Evolutionary conservation across 1,140 invertebrate genomes (phyloP), one percentile per base, ranked within the genome.

Genomic region (Macrobrachium rosenbergii): DNA sequence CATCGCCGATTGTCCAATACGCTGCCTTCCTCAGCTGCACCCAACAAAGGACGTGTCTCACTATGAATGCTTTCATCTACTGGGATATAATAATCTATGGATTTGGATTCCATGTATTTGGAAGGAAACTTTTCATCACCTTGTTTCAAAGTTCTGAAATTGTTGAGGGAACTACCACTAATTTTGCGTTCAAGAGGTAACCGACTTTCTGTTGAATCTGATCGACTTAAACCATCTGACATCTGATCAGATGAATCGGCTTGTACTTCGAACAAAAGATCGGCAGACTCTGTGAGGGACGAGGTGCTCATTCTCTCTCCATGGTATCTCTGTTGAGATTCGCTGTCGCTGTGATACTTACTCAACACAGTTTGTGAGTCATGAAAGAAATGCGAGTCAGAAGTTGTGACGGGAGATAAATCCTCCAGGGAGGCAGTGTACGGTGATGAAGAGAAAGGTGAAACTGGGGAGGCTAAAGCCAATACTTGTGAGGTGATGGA

Each of bases 401-500:
- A 59, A 63, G 69, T 59, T 14, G 43, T 37, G 59, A 72, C 52
- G 58, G 79, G 43, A 43, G 79, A 21, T 19, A 86, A 5, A 52
- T 82, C 88, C 69, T 87, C 85, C 23, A 83, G 76, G 28, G 69
- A 89, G 11, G 64, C 77, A 17, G 78, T 81, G 79, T 67, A 82
- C 45, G 86, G 85, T 23, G 87, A 87, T 19, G 86, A 88, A 2
- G 85, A 87, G 78, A 87, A 87, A 6, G 85, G 85, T 3, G 85
- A 87, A 28, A 87, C 67, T 28, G 85, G 85, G 0, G 85, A 87
- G n/a, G 85, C 78, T 28, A 87, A 67, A 21, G 85, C 67, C 17
- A 81, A 58, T 37, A 81, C 58, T 60, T 75, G 77, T 16, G 84
- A 81, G 19, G 77, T 87, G 78, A 81, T 80, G 58, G 77, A 75